Base-by-base conservation (phyloP, 2,888 invertebrate genomes). In the Idaea aversata region DNA sequence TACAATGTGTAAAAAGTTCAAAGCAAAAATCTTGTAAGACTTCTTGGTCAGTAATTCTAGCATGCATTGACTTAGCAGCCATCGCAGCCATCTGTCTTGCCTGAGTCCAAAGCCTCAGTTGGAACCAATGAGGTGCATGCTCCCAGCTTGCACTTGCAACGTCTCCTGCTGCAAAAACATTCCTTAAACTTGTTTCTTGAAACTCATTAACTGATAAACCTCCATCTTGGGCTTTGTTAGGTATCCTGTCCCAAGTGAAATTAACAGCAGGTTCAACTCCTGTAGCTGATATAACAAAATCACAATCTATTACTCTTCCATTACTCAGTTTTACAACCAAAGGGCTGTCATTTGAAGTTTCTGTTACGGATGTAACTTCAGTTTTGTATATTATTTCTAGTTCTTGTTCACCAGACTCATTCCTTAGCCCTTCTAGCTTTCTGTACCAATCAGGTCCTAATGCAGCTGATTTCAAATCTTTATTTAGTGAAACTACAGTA, bases 31-130 rank as follows among this genome's bases (percentile, higher is more conserved):
- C 99, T 88, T 96, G 97, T 65, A 96, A 89, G 15, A 97, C 93
- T 72, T 93, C 93, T 86, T 97, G 95, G 6, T 94, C 91, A 13
- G 87, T 93, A 6, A 94, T 81, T 70, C 88, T 88, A 0, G 94
- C 95, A 69, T 95, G 94, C 97, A 99, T 99, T 66, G 96, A 95
- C 85, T 97, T 97, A 0, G 98, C 99, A 34, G 97, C 98, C 93
- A 98, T 98, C 65, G 95, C 94, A 10, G 99, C 99, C 99, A 99
- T 99, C 89, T 99, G 99, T 65, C 98, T 93, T 0, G 99, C 99
- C 90, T 99, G 99, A 0, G 98, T 98, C 99, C 99, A 99, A 57
- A 99, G 88, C 67, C 98, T 94, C 96, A 99, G 97, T 93, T 99
- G 97, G 85, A 97, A 97, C 98, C 98, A 98, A 81, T 98, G 96